A percentile compares a stretch with the other conserved stretches of the same genome.
These are phyloP conservation scores for Philaenus spumarius DNA, from an alignment of 1,140 invertebrate genomes.

Conservation along the genomic window DNA sequence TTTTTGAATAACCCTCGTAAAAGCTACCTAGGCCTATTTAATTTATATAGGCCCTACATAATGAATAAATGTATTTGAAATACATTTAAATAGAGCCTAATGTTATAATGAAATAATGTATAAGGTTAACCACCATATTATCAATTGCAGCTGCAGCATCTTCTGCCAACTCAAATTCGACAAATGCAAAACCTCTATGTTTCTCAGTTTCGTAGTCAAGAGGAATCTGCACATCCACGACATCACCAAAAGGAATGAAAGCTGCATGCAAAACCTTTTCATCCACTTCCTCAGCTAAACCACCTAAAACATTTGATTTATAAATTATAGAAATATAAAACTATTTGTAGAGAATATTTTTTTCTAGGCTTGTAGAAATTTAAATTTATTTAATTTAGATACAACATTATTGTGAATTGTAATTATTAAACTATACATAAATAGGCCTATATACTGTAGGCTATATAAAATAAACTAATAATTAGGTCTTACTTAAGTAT, in stretches of 20 bases:
- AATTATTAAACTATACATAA: background rate
- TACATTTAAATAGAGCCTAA: too few species aligned
- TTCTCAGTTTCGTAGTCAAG: slow-evolving; percentile 97
- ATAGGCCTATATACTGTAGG: background rate
- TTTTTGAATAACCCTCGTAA: too few species aligned
- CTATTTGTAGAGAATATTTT: slow-evolving; percentile 4
- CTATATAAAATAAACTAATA: background rate
- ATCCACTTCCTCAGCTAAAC: slow-evolving; percentile 94
- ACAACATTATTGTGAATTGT: background rate
- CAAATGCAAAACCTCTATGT: slow-evolving; percentile 95
- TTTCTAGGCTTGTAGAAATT: background rate
- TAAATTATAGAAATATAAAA: background rate
- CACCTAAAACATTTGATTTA: slow-evolving; percentile 49
- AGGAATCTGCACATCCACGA: slow-evolving; percentile 95
- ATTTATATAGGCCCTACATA: too few species aligned
- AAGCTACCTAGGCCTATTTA: too few species aligned
- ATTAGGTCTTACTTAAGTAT: background rate
- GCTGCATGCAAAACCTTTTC: slow-evolving; percentile 93
- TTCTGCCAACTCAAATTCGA: slow-evolving; percentile 92
- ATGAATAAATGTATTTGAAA: too few species aligned
- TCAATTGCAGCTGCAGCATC: slow-evolving; percentile 97
- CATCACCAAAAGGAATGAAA: slow-evolving; percentile 97
- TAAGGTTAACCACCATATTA: slow-evolving; percentile 89
- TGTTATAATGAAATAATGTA: background rate
- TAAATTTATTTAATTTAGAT: background rate